Base-by-base conservation (phyloP, 30 jellyfish, hydroid and myxozoan genomes). In the Rhopilema esculentum region DNA sequence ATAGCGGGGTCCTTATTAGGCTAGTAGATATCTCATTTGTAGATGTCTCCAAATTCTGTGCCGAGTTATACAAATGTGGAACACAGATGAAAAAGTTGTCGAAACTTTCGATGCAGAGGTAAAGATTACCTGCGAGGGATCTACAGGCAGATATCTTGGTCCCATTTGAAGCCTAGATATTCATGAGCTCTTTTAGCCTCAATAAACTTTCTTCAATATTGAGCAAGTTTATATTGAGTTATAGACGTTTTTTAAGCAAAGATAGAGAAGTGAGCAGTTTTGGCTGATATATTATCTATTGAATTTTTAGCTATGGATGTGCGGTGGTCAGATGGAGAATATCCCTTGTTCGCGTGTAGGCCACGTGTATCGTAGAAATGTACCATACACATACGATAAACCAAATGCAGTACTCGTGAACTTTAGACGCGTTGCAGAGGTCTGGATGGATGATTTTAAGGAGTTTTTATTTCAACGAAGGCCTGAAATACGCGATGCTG, bases 281-380 rank as follows among this genome's bases (percentile, higher is more conserved):
- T n/a, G n/a, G n/a, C n/a, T n/a, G n/a, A n/a, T n/a, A 40, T 12
- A 2, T 12, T 12, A 2, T 40, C 57, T 40, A 2, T 12, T 40
- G 57, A 12, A 12, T 17, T 86, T 76, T 1, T 75, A 96, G 99
- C 90, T 96, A 19, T 96, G 99, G 99, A 96, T 96, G 99, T 96
- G 99, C 69, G 98, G 98, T 19, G 99, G 99, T 12, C 90, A 85
- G 53, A 91, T 96, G 98, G 86, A 70, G 52, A 96, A 96, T 89
- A 85, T 96, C 65, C 99, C 99, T 4, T 96, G 99, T 52, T 96
- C 99, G 16, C 97, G 98, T 49, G 98, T 96, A 53, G 99, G 99
- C 48, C 99, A 96, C 90, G 99, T 96, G 64, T 96, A 96, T 83
- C 95, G 99, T 0, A 83, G 98, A 29, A 93, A 93, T 33, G 99